These are phyloP conservation scores for Drosophila mojavensis DNA, from an alignment of 1,140 invertebrate genomes.

Conservation along the genomic window DNA sequence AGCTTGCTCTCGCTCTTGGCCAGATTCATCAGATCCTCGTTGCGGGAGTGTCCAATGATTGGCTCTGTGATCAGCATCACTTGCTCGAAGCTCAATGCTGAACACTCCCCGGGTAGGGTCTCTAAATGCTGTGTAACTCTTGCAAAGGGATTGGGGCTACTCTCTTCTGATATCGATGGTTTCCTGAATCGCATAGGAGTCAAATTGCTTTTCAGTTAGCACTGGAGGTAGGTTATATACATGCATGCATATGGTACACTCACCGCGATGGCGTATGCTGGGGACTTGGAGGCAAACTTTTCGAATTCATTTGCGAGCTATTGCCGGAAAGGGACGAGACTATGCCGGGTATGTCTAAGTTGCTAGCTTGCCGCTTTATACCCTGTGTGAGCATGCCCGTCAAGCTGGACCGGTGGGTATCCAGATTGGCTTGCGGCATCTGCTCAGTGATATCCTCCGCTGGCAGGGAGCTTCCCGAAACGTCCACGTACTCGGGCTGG, in stretches of 20 bases:
- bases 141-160: conserved; percentile 66
- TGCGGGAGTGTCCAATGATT: conserved; percentile 57
- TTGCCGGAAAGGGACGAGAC: conserved; percentile 74
- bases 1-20: conserved; percentile 91
- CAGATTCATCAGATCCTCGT: conserved; percentile 89
- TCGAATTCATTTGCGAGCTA: conserved; percentile 55
- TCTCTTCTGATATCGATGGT: conserved; percentile 68
- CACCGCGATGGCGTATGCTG: conserved; percentile 86
- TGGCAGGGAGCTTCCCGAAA: neutral
- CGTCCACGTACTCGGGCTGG: conserved; percentile 59
- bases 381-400: conserved; percentile 80
- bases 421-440: conserved; percentile 39
- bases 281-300: conserved; percentile 90
- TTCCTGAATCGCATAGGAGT: conserved; percentile 52
- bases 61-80: conserved; percentile 73
- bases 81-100: conserved; percentile 66
- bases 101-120: conserved; percentile 59
- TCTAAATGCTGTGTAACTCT: conserved; percentile 74
- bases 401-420: conserved; percentile 76
- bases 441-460: conserved; percentile 37
- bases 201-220: neutral
- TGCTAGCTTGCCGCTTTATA: conserved; percentile 85
- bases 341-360: conserved; percentile 85
- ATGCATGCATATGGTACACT: conserved; percentile 1
- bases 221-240: neutral